phyloP scores from a whole-genome alignment of 2,888 invertebrate species.

The Malthinus flaveolus region DNA sequence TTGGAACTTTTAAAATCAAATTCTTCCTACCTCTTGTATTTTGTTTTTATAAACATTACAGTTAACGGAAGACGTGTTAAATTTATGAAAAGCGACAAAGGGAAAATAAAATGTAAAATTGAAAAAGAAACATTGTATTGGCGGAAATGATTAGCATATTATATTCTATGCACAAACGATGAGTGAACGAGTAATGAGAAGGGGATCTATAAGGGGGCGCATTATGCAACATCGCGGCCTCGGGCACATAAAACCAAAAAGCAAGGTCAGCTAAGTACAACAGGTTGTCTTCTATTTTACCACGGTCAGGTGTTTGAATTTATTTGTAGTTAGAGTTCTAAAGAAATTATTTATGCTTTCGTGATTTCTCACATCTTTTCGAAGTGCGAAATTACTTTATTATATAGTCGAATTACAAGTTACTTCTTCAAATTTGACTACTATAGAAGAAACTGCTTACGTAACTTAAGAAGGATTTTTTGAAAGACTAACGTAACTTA shows the following conservation, averaged over 20 bases:
- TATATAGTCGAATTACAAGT: too few species aligned
- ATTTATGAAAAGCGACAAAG: neutral
- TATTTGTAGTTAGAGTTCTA: constrained; percentile 5
- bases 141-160: constrained; percentile 32
- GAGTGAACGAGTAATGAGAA: constrained; percentile 19
- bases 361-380: too few species aligned
- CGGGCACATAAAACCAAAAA: constrained; percentile 32
- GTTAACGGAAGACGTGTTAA: neutral
- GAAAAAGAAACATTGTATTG: constrained; percentile 12
- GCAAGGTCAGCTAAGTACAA: constrained; percentile 36
- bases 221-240: constrained; percentile 35
- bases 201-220: constrained; percentile 28
- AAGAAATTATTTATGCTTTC: too few species aligned
- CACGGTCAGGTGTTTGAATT: constrained; percentile 26
- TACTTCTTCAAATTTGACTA: too few species aligned
- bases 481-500: too few species aligned
- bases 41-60: too few species aligned
- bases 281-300: constrained; percentile 33
- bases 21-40: too few species aligned
- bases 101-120: neutral
- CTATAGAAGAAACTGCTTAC: too few species aligned
- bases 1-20: too few species aligned
- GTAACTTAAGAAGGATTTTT: too few species aligned
- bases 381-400: too few species aligned
- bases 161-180: constrained; percentile 27